Base-by-base conservation (phyloP, 1,140 invertebrate species). In the Zaprionus inermis region DNA sequence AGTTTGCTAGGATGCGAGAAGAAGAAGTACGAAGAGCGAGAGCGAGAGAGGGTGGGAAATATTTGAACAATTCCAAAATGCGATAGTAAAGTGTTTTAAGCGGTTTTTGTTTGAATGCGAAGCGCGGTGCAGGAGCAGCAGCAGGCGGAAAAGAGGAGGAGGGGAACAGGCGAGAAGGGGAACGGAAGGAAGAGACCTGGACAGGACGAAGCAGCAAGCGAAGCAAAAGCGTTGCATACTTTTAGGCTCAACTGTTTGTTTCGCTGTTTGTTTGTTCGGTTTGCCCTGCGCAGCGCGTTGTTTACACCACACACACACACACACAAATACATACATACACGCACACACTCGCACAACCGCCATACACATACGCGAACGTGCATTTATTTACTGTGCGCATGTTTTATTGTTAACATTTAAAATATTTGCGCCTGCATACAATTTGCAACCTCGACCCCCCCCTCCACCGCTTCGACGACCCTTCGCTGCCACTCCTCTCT, bases 81-180 rank as follows among this genome's bases (percentile, higher is more conserved):
- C 81, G 85, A 89, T 89, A 90, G 85, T 90, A 90, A 89, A 89
- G 85, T 89, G 85, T 89, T 85, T 89, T 89, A 89, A 89, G 84
- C 84, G 84, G 84, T 89, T 90, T 90, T 83, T 78, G 84, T 88
- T 89, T 89, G 80, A 83, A 80, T 89, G 80, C 67, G 67, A 71
- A 44, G 58, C 38, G 66, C 44, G 60, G 59, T 28, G 36, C 55
- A 54, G 55, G 7, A 41, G 30, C n/a, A 70, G n/a, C 24, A 52
- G 3, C n/a, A 30, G 14, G 5, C 4, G 44, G 3, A 1, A 6
- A 0, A 32, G 4, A 3, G n/a, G n/a, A 14, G 41, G 16, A n/a
- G 3, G 30, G 9, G 12, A n/a, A 24, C 24, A 12, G 34, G 46
- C 49, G n/a, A 36, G 34, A 34, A 14, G 60, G 24, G 24, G 3